Percentiles rank a stretch among this genome's conserved stretches.
Conservation (phyloP, 2,113 vertebrate genomes). For the Sphaerodactylus townsendi region DNA sequence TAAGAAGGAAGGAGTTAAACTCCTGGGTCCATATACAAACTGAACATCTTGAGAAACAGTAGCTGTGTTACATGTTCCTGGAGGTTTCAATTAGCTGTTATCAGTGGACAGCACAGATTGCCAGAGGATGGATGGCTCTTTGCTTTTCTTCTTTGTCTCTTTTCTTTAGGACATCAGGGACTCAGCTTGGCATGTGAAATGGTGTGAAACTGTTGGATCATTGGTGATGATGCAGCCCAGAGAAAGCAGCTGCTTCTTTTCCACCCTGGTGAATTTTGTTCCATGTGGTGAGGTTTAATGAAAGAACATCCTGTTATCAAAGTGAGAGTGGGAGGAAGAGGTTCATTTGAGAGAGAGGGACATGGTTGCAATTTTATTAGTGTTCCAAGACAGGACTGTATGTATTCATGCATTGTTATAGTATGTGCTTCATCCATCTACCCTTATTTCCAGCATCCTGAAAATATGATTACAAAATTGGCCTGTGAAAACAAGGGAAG, state of each 20-base stretch:
- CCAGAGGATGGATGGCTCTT: background rate
- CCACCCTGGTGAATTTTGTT: conserved; percentile 18
- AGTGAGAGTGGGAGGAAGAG: background rate
- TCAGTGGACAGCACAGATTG: conserved; percentile 14
- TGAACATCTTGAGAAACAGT: conserved; percentile 13
- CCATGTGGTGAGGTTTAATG: conserved; percentile 29
- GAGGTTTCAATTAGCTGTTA: conserved; percentile 15
- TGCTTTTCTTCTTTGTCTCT: background rate
- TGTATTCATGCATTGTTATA: background rate
- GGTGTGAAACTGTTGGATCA: conserved; percentile 27
- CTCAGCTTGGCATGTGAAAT: conserved; percentile 23
- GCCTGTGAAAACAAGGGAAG: background rate
- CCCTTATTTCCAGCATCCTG: background rate
- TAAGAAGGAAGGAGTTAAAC: background rate
- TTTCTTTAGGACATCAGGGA: conserved; percentile 4
- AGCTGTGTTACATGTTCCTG: conserved; percentile 9
- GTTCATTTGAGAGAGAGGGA: background rate
- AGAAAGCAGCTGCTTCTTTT: conserved; percentile 23
- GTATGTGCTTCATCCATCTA: background rate
- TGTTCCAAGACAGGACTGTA: background rate
- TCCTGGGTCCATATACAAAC: background rate
- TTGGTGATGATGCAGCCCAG: conserved; percentile 7
- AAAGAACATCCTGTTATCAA: conserved; percentile 13
- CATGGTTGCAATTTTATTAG: background rate
- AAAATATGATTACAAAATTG: conserved; percentile 28